Base-by-base conservation (phyloP, 2,113 vertebrate species). In the Limnothrissa miodon region DNA sequence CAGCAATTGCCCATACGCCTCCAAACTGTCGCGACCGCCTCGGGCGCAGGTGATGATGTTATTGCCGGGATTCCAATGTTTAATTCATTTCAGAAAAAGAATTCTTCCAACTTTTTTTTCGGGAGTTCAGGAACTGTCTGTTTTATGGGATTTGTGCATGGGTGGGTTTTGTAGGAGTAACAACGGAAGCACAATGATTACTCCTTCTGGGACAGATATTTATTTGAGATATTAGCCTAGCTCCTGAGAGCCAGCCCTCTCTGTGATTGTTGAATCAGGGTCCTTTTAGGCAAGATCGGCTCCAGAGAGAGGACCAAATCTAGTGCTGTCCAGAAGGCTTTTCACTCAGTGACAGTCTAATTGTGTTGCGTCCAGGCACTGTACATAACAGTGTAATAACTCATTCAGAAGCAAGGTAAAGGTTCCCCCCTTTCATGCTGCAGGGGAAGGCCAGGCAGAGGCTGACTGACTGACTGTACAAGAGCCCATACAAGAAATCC, bases 1-100 rank as follows among this genome's bases (percentile, higher is more conserved):
- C 87, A 88, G 78, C 45, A 39, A 45, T 87, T 90, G 85, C 86
- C 86, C 88, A 88, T 88, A 25, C 87, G 85, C 89, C 9, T 5
- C 17, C 62, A 70, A 70, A 70, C 36, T 36, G 62, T 36, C 62
- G 29, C 29, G 36, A 11, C 62, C 29, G 62, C 15, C 62, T 36
- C 33, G 5, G 5, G 29, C 29, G 13, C 62, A 70, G 62, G 33
- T 70, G 62, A 70, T 70, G 62, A 70, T 29, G 36, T 70, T 36
- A 70, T 36, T 33, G 62, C 25, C 9, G 33, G 5, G 29, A 70
- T 36, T 70, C 25, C 15, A 36, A 33, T 13, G 25, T 33, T 36
- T 70, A 70, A 70, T 70, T 70, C 13, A 13, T 70, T 36, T 11
- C 17, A 36, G 11, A 70, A 70, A 36, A 70, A 33, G 29, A 70